Percentiles rank a stretch among this genome's conserved stretches.
Evolutionary conservation across 2,113 vertebrate genomes (phyloP).

Genomic region (Myotis davidii): DNA sequence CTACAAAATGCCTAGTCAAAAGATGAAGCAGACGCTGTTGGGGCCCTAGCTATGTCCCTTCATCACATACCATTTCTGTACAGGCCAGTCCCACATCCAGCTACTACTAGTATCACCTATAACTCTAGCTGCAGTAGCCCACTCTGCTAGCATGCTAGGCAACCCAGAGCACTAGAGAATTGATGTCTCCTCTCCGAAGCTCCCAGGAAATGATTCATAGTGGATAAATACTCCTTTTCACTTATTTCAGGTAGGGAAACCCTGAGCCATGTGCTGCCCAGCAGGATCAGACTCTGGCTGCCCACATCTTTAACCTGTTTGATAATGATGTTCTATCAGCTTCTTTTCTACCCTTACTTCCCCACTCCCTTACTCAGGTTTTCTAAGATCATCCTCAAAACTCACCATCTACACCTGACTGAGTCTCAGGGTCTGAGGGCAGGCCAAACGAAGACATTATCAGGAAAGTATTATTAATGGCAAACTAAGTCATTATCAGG

Average conservation of each 20-base stretch:
- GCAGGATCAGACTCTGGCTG: background rate
- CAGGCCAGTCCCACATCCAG: background rate
- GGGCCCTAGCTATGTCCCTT: background rate
- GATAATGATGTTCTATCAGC: background rate
- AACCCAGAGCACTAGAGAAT: background rate
- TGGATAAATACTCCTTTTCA: background rate
- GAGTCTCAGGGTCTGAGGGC: background rate
- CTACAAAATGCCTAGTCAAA: background rate
- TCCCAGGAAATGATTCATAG: background rate
- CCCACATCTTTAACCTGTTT: background rate
- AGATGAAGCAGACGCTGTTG: background rate
- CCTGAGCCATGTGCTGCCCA: background rate
- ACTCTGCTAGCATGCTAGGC: background rate
- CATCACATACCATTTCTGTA: background rate
- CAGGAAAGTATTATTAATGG: background rate
- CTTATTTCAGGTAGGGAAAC: background rate
- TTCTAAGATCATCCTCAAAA: background rate
- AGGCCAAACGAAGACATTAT: conserved; percentile 34
- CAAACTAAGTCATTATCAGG: background rate
- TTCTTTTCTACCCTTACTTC: background rate
- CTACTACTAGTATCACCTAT: background rate
- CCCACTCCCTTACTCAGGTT: background rate
- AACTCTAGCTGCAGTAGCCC: background rate
- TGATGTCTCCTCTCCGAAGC: background rate
- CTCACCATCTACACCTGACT: background rate